Evolutionary conservation across 2,113 vertebrate species (phyloP), one percentile per base, ranked within the genome.

Genomic region (Ardeotis arabs): DNA sequence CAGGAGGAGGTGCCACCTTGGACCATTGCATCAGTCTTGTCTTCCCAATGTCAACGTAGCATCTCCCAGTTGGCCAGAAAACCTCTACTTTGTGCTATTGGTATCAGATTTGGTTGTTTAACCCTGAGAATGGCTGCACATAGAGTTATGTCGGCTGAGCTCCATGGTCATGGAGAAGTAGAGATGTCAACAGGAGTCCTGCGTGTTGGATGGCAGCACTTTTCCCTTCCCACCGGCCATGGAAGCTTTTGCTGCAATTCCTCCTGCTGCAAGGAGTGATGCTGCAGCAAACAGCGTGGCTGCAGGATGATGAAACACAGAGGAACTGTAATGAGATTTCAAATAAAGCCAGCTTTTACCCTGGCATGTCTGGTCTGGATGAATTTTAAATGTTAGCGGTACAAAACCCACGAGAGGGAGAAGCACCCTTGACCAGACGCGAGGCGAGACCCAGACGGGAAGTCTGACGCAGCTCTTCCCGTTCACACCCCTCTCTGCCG

Each of bases 231-330:
- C 88, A 83, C 27, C 88, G n/a, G 59, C 58, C 2, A 1, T 1
- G 29, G 78, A 94, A 82, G 79, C 31, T 95, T 93, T 70, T 39
- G 45, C 90, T 95, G 92, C 91, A 86, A 55, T 89, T 66, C 76
- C 83, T 95, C 70, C 82, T 10, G 79, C 96, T 56, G 91, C 89
- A 76, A 69, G 70, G 85, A 85, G 74, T 2, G 81, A 84, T 87
- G 84, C 90, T 94, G 95, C 92, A 90, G 90, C 75, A 56, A 63
- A 35, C 4, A 35, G 70, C 3, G 4, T 56, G 76, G 23, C 96
- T 86, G 94, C 96, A 92, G 91, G 75, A 77, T 95, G 94, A 97
- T 86, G 92, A 97, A 96, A 96, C 77, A 6, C 94, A 97, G 95
- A 95, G 91, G 50, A 64, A 37, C 91, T 41, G 7, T 93, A 96